Base-by-base conservation (phyloP, 2,888 invertebrate species). In the Toxonevra muliebris region DNA sequence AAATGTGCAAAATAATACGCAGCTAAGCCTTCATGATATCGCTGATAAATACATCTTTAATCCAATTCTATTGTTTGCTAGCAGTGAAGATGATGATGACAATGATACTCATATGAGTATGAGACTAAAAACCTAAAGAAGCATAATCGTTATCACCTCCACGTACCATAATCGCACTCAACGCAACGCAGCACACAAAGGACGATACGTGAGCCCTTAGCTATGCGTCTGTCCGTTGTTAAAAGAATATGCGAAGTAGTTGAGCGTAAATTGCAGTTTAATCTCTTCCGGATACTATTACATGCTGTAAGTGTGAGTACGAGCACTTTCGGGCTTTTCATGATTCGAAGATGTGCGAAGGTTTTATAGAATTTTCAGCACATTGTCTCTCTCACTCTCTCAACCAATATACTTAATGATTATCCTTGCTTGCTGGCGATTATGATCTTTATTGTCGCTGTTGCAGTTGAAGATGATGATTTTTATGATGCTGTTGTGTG, bases 281-380 rank as follows among this genome's bases (percentile, higher is more conserved):
- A 81, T 79, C 81, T 81, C 78, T 81, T 80, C 81, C 80, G 81
- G 80, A 79, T 61, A 60, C 53, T 60, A 66, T 66, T 61, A 66
- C 42, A 52, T 42, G 12, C 20, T 41, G 17, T 7, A 50, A 20
- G 53, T 8, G 1, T 54, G 57, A 40, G 41, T 30, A 4, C 20
- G 58, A 48, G 60, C 41, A 59, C n/a, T 17, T 42, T 58, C 61
- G 64, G 61, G 64, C n/a, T n/a, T n/a, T n/a, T n/a, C n/a, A n/a
- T n/a, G n/a, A n/a, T n/a, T n/a, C n/a, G n/a, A n/a, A n/a, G n/a
- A n/a, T n/a, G n/a, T n/a, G n/a, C 57, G 57, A 69, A 65, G 61
- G 65, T 59, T 63, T 67, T 63, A 62, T 58, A 59, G 53, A 58
- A 67, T 62, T 67, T 59, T 20, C 62, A 67, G 63, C 52, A 63